Conservation (phyloP, 2,797 vertebrate genomes). For the Sebastes melanostomus region DNA sequence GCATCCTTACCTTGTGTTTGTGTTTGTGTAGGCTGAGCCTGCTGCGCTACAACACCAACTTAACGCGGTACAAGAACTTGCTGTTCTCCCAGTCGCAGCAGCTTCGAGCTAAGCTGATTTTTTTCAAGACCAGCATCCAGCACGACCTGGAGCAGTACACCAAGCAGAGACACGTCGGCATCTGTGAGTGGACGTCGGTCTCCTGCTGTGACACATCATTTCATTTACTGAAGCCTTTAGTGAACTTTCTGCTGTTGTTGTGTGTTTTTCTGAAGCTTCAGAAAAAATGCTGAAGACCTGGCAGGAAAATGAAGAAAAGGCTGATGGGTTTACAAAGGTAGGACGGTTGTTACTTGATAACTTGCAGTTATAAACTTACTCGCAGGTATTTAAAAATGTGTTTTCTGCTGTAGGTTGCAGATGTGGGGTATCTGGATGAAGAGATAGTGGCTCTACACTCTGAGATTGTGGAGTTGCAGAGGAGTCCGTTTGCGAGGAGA, state of each 20-base stretch:
- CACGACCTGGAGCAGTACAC: conserved; percentile 95
- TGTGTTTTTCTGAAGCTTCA: conserved; percentile 84
- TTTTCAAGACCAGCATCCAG: conserved; percentile 95
- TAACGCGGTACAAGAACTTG: conserved; percentile 95
- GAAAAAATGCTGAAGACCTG: conserved; percentile 98
- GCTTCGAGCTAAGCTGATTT: conserved; percentile 93
- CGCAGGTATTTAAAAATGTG: not conserved
- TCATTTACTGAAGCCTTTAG: not conserved
- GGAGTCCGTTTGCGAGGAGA: conserved; percentile 92
- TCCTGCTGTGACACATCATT: not conserved
- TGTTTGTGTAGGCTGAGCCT: conserved; percentile 89
- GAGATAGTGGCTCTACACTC: conserved; percentile 96
- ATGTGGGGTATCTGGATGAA: conserved; percentile 93
- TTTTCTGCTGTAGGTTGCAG: conserved; percentile 85
- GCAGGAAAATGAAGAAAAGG: conserved; percentile 96
- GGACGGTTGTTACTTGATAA: not conserved
- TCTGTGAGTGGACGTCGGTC: conserved; percentile 86
- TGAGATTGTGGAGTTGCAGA: conserved; percentile 96
- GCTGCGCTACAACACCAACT: conserved; percentile 95
- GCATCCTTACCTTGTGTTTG: conserved; percentile 18
- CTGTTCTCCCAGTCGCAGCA: conserved; percentile 97
- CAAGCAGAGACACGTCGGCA: conserved; percentile 93
- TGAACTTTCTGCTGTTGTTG: conserved; percentile 6
- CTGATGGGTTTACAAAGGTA: conserved; percentile 90
- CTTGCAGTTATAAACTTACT: not conserved